Evolutionary conservation across 2,113 vertebrate genomes (phyloP), one percentile per base, ranked within the genome.

Genomic region (Thryonomys swinderianus): DNA sequence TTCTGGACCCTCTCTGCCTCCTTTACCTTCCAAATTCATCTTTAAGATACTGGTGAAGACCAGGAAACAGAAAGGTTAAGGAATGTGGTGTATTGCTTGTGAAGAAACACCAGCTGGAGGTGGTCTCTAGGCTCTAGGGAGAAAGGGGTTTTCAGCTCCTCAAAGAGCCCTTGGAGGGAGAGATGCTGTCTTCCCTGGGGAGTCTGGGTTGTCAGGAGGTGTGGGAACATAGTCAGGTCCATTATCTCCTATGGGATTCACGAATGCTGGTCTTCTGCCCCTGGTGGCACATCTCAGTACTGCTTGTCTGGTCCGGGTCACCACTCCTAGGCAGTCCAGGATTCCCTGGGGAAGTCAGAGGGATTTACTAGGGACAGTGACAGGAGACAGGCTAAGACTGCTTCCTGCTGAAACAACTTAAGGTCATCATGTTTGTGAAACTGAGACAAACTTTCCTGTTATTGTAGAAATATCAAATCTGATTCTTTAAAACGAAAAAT

Each of bases 161-260:
- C 9, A 13, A 1, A 5, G 45, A 74, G 23, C 7, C 40, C 21
- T 8, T 8, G 16, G 42, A 53, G 21, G 66, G 53, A 64, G 40
- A 5, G 21, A 16, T 1, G 0, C 0, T 0, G 0, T 7, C n/a
- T 21, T 37, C 2, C 20, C 3, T 4, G 0, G 4, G n/a, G n/a
- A 1, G 2, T 34, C 25, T 9, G 85, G 67, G 3, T 3, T 12
- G 55, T 40, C 20, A 5, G 64, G 5, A 85, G 34, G 25, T 32
- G 23, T 8, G 71, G 40, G 78, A 62, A 6, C 8, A 0, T 0
- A 2, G 59, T 37, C 21, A 5, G 71, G 71, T 3, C 13, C 42
- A 7, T 25, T 17, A 7, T 42, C 30, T 30, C 13, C 25, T 16
- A 13, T 3, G 4, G 71, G 25, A 8, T 27, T 7, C 23, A 0